Conservation (phyloP, 1,140 invertebrate genomes). For the Nephila pilipes region DNA sequence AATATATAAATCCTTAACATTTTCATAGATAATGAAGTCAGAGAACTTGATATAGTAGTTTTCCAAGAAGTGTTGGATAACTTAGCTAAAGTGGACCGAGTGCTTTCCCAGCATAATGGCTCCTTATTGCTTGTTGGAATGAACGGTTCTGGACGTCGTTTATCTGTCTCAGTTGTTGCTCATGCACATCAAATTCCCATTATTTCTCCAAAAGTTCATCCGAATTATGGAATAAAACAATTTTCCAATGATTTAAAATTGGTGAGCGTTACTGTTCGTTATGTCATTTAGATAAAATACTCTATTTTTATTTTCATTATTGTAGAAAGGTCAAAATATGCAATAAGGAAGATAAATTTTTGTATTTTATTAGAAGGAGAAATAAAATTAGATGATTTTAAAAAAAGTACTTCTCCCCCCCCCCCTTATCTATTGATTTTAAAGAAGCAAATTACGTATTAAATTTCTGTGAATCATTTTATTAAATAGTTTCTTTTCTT, state of each 20-base stretch:
- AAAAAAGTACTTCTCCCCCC: too few species aligned
- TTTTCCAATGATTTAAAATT: slow-evolving; percentile 86
- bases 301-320: too few species aligned
- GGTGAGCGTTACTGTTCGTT: slow-evolving; percentile 79
- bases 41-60: slow-evolving; percentile 84
- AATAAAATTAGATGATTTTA: too few species aligned
- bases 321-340: too few species aligned
- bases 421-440: too few species aligned
- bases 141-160: slow-evolving; percentile 89
- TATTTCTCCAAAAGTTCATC: slow-evolving; percentile 84
- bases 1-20: neutral
- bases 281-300: too few species aligned
- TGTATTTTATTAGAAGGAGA: too few species aligned
- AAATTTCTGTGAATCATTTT: too few species aligned
- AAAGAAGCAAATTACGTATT: too few species aligned
- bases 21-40: slow-evolving; percentile 83
- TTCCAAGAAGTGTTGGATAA: slow-evolving; percentile 86
- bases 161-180: slow-evolving; percentile 88
- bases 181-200: slow-evolving; percentile 87
- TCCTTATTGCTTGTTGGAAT: slow-evolving; percentile 88
- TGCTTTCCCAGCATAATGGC: slow-evolving; percentile 85
- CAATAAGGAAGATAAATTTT: too few species aligned
- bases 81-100: slow-evolving; percentile 85
- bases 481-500: too few species aligned
- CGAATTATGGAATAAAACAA: slow-evolving; percentile 84